Evolutionary conservation across 1,140 invertebrate genomes (phyloP), one percentile per base, ranked within the genome.

Genomic region (Orius insidiosus): DNA sequence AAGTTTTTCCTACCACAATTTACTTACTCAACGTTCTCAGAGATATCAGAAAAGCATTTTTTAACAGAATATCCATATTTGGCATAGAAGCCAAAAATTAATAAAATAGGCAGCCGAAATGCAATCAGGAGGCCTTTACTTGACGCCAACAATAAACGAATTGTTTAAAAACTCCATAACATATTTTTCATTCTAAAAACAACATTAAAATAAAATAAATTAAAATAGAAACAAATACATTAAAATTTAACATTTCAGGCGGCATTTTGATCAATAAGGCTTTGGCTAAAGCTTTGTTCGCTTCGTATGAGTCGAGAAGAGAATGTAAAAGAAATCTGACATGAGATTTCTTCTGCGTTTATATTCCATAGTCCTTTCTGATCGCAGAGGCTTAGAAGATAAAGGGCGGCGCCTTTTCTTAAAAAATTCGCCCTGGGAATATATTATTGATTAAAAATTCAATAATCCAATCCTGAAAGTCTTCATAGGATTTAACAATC

Each of bases 121-220:
- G 35, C 76, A 77, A 48, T 89, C 84, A n/a, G 79, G 75, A 1
- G 87, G 85, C 57, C 75, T 76, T 11, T 65, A 48, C 78, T 83
- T 2, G 71, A 71, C 9, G 75, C 73, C 40, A 85, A 60, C n/a
- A 60, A 34, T 14, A 77, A 41, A 19, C n/a, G 71, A 66, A 15
- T 69, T 58, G 38, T 62, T 55, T 45, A 70, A 65, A 45, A 66
- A 62, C 49, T 60, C 62, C 31, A 55, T 45, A 5, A 66, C 54
- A 49, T 54, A 58, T 32, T 58, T 51, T 31, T 57, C 49, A 46
- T 61, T 51, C 60, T 70, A 52, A 50, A n/a, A n/a, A n/a, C n/a
- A n/a, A 53, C 40, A 59, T 55, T n/a, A n/a, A n/a, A n/a, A n/a
- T n/a, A n/a, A 55, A 49, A 48, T 54, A 50, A 46, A 58, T 48